A percentile compares a stretch with the other conserved stretches of the same genome.
Evolutionary conservation across 2,888 invertebrate species (phyloP).

Genomic region (Drosophila flavopinicola): DNA sequence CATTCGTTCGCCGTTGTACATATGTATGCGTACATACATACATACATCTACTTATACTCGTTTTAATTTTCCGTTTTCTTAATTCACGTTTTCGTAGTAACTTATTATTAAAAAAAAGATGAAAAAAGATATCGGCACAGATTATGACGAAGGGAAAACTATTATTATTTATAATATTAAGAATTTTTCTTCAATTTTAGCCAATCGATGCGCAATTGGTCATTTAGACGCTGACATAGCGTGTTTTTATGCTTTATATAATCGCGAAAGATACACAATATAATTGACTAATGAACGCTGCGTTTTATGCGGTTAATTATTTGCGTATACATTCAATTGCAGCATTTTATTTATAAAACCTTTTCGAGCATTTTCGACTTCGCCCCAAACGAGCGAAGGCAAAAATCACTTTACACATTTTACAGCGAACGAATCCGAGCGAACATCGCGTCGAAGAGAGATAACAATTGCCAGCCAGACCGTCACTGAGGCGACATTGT

Average conservation of each 20-base stretch:
- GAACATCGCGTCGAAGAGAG: slow-evolving; percentile 59
- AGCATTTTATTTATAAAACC: slow-evolving; percentile 67
- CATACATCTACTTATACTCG: slow-evolving; percentile 49
- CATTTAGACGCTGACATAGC: slow-evolving; percentile 49
- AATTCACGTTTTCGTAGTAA: slow-evolving; percentile 67
- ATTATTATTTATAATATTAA: slow-evolving; percentile 26
- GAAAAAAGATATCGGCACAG: slow-evolving; percentile 26
- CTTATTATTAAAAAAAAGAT: slow-evolving; percentile 45
- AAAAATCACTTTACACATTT: slow-evolving; percentile 79
- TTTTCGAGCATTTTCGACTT: slow-evolving; percentile 78
- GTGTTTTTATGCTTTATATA: slow-evolving; percentile 71
- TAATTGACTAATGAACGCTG: slow-evolving; percentile 23
- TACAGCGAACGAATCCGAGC: slow-evolving; percentile 67
- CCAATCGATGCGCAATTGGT: slow-evolving; percentile 76
- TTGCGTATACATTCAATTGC: slow-evolving; percentile 42
- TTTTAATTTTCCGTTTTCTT: slow-evolving; percentile 70
- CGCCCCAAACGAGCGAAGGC: slow-evolving; percentile 73
- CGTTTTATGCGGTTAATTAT: slow-evolving; percentile 32
- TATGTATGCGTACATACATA: slow-evolving; percentile 19
- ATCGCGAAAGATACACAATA: slow-evolving; percentile 46
- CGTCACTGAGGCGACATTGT: slow-evolving; percentile 24
- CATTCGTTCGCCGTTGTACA: slow-evolving; percentile 67
- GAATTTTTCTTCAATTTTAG: slow-evolving; percentile 16
- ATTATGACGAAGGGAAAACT: slow-evolving; percentile 10
- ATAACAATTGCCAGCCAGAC: slow-evolving; percentile 48